Conservation (phyloP, 1,140 invertebrate genomes). For the Pachyrhynchus sulphureomaculatus region DNA sequence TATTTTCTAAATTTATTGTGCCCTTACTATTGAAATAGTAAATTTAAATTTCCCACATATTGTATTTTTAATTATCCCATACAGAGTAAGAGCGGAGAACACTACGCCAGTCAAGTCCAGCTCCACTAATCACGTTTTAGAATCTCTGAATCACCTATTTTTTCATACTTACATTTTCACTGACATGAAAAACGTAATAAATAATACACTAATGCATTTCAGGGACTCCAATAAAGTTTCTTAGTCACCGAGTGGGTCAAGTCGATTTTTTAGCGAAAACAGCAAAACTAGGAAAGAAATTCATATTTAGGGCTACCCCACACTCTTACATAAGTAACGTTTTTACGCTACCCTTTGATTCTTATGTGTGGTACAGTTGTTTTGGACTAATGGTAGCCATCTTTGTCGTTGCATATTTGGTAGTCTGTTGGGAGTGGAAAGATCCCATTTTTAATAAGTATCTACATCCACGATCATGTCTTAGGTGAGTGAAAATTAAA, state of each 20-base stretch:
- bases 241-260: conserved; percentile 54
- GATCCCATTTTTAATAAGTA: conserved; percentile 22
- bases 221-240: not conserved
- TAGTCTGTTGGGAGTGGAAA: conserved; percentile 39
- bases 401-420: conserved; percentile 29
- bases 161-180: no score
- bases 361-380: conserved; percentile 36
- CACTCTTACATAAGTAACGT: conserved; percentile 64
- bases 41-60: no score
- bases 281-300: conserved; percentile 58
- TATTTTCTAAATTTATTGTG: no score
- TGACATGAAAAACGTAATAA: no score
- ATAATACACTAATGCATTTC: no score
- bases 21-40: no score
- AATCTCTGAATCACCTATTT: no score
- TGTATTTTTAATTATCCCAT: no score
- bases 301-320: conserved; percentile 64
- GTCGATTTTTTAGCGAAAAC: conserved; percentile 60
- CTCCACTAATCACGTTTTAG: no score
- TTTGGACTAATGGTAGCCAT: conserved; percentile 32
- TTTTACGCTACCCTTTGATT: conserved; percentile 60
- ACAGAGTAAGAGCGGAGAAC: no score
- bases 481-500: conserved; percentile 9
- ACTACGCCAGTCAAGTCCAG: no score
- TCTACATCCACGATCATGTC: not conserved